Base-by-base conservation (phyloP, 64 coral and sea anemone species). In the Orbicella faveolata region DNA sequence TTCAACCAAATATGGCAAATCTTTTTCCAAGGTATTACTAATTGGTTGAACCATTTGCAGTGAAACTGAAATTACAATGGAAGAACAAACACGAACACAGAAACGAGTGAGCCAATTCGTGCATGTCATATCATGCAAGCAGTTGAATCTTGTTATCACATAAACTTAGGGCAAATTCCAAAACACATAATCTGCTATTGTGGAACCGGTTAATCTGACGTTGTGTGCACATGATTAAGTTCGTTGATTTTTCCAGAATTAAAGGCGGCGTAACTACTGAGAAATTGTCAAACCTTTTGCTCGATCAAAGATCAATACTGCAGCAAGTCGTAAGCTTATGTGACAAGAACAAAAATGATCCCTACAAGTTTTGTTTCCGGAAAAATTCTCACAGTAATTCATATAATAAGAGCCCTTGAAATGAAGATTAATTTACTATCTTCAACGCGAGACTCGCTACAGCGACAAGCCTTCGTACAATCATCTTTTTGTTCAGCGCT, bases 291-390 rank as follows among this genome's bases (percentile, higher is more conserved):
- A 25, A 70, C 21, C 36, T 52, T 6, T 11, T 48, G 3, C 6
- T 72, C 11, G 64, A 73, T 85, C 65, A 85, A 72, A 73, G 82
- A 85, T 85, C 65, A 85, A 85, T 85, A 85, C 52, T 18, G 44
- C 20, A 52, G 37, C 21, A 52, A 85, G 65, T 85, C 21, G 65
- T 72, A 30, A 30, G 30, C 30, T 30, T 30, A 66, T 72, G 36
- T 85, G 63, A 85, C 65, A 73, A 85, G 82, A 72, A 21, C 21
- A 66, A 85, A 84, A 48, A 85, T 72, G 48, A 72, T 26, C 9
- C 18, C 57, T 9, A 85, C 82, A 85, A 73, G 82, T 51, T 85
- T 16, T 52, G 82, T 73, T 85, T 85, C 82, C 82, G 82, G 82
- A 70, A 67, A 73, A 70, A 25, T 65, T 72, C 63, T 72, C 82